Evolutionary conservation across 2,888 invertebrate species (phyloP).

Genomic region (Drosophila bunnanda): DNA sequence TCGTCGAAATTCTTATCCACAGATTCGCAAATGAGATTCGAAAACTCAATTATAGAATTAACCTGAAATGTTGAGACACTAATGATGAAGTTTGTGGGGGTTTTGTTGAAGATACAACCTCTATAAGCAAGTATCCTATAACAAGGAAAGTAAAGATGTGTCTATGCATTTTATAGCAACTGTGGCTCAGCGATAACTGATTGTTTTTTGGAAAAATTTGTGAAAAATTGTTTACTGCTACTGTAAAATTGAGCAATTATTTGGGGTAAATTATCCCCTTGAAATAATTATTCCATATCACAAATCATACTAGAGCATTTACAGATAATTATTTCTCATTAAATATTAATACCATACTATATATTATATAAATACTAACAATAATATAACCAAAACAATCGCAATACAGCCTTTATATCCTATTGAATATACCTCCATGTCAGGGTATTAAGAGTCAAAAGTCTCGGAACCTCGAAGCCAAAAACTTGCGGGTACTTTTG

Average conservation of each 20-base stretch:
- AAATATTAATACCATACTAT: too few species aligned
- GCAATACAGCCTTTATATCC: not conserved
- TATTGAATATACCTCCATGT: conserved; percentile 13
- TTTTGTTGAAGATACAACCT: not conserved
- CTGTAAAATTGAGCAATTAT: not conserved
- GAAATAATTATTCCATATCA: not conserved
- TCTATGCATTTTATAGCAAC: not conserved
- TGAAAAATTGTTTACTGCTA: not conserved
- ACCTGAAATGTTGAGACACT: not conserved
- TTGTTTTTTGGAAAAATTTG: too few species aligned
- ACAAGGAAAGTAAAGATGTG: not conserved
- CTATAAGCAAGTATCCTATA: not conserved
- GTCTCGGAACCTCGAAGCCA: conserved; percentile 18
- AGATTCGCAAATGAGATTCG: not conserved
- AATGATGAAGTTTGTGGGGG: too few species aligned
- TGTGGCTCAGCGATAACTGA: not conserved
- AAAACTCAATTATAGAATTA: not conserved
- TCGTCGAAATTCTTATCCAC: conserved; percentile 12
- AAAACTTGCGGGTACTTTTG: conserved; percentile 71
- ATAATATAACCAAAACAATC: not conserved
- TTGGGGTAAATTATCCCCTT: not conserved
- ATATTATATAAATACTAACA: too few species aligned
- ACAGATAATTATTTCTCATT: not conserved
- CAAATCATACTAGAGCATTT: not conserved
- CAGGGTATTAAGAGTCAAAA: conserved; percentile 60